Evolutionary conservation across 1,140 invertebrate species (phyloP).

Genomic region (Drosophila bocki): DNA sequence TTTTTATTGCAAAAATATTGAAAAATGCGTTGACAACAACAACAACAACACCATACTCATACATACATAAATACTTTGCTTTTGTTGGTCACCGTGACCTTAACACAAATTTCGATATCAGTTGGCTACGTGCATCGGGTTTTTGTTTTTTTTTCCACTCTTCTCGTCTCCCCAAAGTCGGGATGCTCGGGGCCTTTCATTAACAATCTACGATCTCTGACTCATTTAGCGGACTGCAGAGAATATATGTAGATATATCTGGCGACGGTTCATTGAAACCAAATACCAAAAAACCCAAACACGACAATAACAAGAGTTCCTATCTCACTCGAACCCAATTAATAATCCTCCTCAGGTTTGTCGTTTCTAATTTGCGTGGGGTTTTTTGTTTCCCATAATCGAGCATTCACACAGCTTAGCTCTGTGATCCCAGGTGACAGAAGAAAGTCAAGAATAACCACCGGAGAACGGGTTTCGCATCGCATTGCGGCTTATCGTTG

Average conservation of each 20-base stretch:
- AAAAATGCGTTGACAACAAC: slow-evolving; percentile 72
- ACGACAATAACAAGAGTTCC: slow-evolving; percentile 36
- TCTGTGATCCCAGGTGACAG: slow-evolving; percentile 35
- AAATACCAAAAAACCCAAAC: slow-evolving; percentile 29
- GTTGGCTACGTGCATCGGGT: slow-evolving; percentile 62
- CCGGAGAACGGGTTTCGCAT: slow-evolving; percentile 60
- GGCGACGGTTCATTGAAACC: slow-evolving; percentile 50
- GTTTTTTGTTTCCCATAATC: slow-evolving; percentile 64
- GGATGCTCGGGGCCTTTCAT: slow-evolving; percentile 38
- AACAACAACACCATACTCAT: slow-evolving; percentile 4
- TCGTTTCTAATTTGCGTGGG: slow-evolving; percentile 63
- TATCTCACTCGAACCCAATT: slow-evolving; percentile 42
- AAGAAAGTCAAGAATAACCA: slow-evolving; percentile 75
- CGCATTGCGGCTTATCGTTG: slow-evolving; percentile 13
- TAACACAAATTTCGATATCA: slow-evolving; percentile 76
- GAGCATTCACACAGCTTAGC: slow-evolving; percentile 63
- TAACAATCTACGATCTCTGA: slow-evolving; percentile 38
- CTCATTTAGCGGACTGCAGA: slow-evolving; percentile 10
- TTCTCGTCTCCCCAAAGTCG: slow-evolving; percentile 3
- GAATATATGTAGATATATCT: slow-evolving; percentile 30
- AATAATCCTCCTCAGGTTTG: slow-evolving; percentile 45
- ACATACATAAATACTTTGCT: slow-evolving; percentile 35
- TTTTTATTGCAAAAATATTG: slow-evolving; percentile 83
- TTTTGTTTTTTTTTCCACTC: slow-evolving; percentile 26
- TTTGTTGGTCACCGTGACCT: slow-evolving; percentile 81